phyloP scores from a whole-genome alignment of 2,888 invertebrate species.

The Aspidapion aeneum region DNA sequence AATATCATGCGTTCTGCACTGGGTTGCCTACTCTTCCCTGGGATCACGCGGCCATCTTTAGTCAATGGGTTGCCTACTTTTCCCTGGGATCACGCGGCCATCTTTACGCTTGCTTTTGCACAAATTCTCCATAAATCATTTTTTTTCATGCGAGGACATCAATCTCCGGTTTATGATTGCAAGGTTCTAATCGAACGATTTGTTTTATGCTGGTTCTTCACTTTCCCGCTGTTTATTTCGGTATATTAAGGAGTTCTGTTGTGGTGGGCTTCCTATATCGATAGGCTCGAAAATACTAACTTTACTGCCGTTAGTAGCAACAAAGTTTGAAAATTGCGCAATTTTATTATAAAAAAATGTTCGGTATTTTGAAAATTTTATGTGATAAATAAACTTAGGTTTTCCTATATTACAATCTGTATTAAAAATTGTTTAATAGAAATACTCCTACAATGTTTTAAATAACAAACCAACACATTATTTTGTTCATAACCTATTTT shows the following conservation, averaged over 20 bases:
- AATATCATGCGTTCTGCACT: constrained; percentile 64
- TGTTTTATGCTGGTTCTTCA: constrained; percentile 39
- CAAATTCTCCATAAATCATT: constrained; percentile 58
- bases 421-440: not conserved
- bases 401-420: too few species aligned
- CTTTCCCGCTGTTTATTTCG: constrained; percentile 39
- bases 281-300: constrained; percentile 28
- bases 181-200: constrained; percentile 66
- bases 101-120: constrained; percentile 55
- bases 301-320: constrained; percentile 44
- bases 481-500: too few species aligned
- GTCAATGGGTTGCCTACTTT: constrained; percentile 56
- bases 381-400: too few species aligned
- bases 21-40: constrained; percentile 54
- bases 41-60: constrained; percentile 51
- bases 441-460: too few species aligned
- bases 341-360: too few species aligned
- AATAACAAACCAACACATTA: not conserved
- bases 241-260: constrained; percentile 43
- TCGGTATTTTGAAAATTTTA: too few species aligned
- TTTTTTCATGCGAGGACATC: constrained; percentile 64
- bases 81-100: constrained; percentile 49
- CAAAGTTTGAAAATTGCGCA: too few species aligned
- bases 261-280: constrained; percentile 38
- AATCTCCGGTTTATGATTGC: constrained; percentile 72